Conservation (phyloP, 1,140 invertebrate species). For the Tigriopus japonicus region DNA sequence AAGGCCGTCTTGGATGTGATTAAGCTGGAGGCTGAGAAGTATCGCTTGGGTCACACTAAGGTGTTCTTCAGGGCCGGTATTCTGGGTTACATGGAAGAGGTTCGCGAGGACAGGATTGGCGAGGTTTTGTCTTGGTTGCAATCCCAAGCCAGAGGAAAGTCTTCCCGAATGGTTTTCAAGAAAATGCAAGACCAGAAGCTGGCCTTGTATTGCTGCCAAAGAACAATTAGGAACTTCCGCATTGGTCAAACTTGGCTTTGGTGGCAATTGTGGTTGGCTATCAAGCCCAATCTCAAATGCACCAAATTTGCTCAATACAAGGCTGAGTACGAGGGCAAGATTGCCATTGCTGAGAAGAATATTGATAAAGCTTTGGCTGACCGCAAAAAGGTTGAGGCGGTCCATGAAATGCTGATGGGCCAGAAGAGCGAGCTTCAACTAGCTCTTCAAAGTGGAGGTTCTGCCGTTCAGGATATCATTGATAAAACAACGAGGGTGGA, state of each 20-base stretch:
- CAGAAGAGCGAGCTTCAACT: conserved; percentile 4
- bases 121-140: conserved; percentile 1
- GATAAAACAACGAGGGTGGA: conserved; percentile 5
- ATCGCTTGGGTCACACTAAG: conserved; percentile 29
- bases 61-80: conserved; percentile 18
- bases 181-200: conserved; percentile 6
- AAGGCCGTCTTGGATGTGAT: conserved; percentile 33
- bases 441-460: conserved; percentile 6
- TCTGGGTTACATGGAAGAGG: conserved; percentile 9
- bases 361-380: conserved; percentile 35
- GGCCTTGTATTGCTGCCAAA: conserved; percentile 8
- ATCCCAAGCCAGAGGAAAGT: neutral
- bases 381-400: neutral
- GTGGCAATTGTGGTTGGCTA: conserved; percentile 4
- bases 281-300: conserved; percentile 10
- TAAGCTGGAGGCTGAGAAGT: conserved; percentile 33
- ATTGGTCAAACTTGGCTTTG: conserved; percentile 1
- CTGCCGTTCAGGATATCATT: conserved; percentile 9
- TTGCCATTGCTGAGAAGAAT: conserved; percentile 47
- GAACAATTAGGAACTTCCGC: conserved; percentile 1
- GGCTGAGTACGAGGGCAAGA: conserved; percentile 9
- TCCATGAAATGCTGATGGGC: neutral
- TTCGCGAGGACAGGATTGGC: conserved; percentile 9
- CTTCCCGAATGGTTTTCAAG: conserved; percentile 7
- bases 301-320: conserved; percentile 44